Evolutionary conservation across 2,888 invertebrate genomes (phyloP).

Genomic region (Agonopterix alstromeriana): DNA sequence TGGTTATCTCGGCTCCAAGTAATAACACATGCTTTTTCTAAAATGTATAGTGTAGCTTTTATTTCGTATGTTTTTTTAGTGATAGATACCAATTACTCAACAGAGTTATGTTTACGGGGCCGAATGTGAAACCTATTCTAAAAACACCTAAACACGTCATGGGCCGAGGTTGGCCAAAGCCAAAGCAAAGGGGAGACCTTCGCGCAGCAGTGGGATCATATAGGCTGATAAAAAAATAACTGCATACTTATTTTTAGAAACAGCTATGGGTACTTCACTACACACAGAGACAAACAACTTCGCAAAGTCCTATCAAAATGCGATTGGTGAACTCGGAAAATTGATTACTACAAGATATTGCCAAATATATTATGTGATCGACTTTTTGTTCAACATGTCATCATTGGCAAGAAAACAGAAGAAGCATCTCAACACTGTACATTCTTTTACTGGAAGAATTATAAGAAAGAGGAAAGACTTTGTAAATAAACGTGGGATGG

Average conservation of each 20-base stretch:
- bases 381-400: conserved; percentile 72
- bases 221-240: no score
- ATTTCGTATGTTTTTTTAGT: no score
- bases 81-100: no score
- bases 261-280: conserved; percentile 83
- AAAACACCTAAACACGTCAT: no score
- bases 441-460: conserved; percentile 53
- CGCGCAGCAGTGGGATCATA: no score
- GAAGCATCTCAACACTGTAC: conserved; percentile 43
- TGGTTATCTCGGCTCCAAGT: no score
- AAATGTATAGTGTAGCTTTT: no score
- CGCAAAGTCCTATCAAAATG: conserved; percentile 73
- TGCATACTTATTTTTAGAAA: conserved; percentile 50
- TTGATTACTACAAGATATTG: background rate
- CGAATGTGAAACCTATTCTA: no score
- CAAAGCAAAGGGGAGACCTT: no score
- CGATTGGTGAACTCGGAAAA: conserved; percentile 36
- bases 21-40: no score
- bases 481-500: conserved; percentile 8
- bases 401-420: conserved; percentile 49
- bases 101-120: no score
- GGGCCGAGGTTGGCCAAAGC: no score
- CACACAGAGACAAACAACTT: conserved; percentile 42
- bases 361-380: conserved; percentile 16
- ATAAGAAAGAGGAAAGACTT: conserved; percentile 36